These are phyloP conservation scores for Aphidius colemani DNA, from an alignment of 2,888 invertebrate species.

Conservation along the genomic window DNA sequence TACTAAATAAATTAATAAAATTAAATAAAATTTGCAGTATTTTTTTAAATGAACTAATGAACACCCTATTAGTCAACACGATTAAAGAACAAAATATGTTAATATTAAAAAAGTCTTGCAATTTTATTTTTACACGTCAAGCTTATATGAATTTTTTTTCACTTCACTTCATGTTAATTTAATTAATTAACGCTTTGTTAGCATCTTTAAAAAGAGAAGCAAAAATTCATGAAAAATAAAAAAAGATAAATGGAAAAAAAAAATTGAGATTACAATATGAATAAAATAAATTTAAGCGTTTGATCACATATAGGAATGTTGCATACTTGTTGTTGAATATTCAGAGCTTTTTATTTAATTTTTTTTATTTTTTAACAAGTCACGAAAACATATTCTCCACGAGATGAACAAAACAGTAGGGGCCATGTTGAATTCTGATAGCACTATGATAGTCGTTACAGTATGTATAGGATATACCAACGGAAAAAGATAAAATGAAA, in stretches of 20 bases:
- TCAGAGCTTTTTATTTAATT: too few species aligned
- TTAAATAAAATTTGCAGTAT: too few species aligned
- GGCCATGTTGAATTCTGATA: neutral
- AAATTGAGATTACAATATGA: neutral
- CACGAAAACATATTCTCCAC: neutral
- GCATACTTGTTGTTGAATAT: too few species aligned
- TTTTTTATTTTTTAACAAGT: too few species aligned
- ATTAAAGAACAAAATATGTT: conserved; percentile 22
- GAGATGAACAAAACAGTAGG: too few species aligned
- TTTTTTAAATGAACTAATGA: conserved; percentile 45
- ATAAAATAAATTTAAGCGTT: neutral
- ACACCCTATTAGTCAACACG: conserved; percentile 56
- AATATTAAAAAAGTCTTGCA: neutral
- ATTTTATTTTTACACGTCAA: conserved; percentile 39
- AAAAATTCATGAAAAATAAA: neutral
- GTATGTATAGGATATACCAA: neutral
- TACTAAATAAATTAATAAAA: neutral
- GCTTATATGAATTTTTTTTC: conserved; percentile 35
- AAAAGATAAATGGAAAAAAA: neutral
- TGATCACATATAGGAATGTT: too few species aligned
- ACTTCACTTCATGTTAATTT: conserved; percentile 54
- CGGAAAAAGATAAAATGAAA: neutral
- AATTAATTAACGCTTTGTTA: conserved; percentile 50
- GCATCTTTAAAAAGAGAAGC: neutral
- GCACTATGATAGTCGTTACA: neutral